Conservation (phyloP, 2,113 vertebrate genomes). For the Anguilla rostrata region DNA sequence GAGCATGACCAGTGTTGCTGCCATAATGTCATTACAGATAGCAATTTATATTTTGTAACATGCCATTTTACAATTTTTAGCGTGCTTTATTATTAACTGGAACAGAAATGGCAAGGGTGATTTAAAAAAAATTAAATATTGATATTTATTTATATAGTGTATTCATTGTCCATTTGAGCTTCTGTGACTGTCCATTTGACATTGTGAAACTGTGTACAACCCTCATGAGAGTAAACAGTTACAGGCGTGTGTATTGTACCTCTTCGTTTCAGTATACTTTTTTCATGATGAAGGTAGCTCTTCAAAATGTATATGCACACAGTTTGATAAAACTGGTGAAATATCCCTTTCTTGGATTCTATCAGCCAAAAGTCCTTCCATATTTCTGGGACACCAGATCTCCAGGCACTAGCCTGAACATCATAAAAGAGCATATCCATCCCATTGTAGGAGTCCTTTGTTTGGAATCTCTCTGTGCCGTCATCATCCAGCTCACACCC, state of each 20-base stretch:
- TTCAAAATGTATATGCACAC: neutral
- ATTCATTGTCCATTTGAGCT: no score
- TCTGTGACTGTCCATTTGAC: no score
- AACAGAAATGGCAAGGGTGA: neutral
- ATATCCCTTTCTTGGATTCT: neutral
- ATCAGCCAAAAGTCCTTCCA: neutral
- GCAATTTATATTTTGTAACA: neutral
- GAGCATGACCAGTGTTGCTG: neutral
- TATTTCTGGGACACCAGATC: neutral
- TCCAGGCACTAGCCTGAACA: neutral
- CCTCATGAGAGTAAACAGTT: no score
- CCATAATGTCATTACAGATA: neutral
- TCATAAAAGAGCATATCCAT: constrained; percentile 6
- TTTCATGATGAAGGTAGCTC: constrained; percentile 15
- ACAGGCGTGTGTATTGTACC: neutral
- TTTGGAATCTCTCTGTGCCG: neutral
- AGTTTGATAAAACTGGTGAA: neutral
- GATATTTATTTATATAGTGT: neutral
- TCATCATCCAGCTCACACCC: constrained; percentile 9
- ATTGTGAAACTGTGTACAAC: no score
- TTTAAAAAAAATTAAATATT: neutral
- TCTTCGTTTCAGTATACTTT: neutral
- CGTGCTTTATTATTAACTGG: neutral
- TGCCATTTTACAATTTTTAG: neutral
- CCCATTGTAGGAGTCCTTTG: neutral